Base-by-base conservation (phyloP, 1,140 invertebrate genomes). In the Druon quercuslanigerum region DNA sequence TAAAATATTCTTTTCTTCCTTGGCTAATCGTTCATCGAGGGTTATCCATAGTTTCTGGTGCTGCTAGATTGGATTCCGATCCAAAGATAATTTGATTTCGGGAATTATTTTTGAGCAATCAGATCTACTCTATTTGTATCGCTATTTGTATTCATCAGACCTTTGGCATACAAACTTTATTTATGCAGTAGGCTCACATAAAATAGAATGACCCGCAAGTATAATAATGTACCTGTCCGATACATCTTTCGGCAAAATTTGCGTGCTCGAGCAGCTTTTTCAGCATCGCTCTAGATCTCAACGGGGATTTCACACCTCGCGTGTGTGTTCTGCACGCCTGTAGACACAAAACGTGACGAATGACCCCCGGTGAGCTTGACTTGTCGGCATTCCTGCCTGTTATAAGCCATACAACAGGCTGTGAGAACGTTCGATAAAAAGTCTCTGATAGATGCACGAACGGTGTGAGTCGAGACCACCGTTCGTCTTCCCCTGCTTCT, bases 381-480 rank as follows among this genome's bases (percentile, higher is more conserved):
- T 82, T n/a, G 51, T 50, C 79, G 73, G 73, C 81, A 83, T 83
- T 84, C 78, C 70, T 77, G n/a, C 76, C 75, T 79, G 75, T 70
- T 72, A 66, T 66, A 66, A 66, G 75, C 79, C 80, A 79, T 82
- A 80, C 78, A 51, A 51, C 25, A 33, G 25, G n/a, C 78, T 83
- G 78, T 82, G 81, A 86, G 81, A 84, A 83, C 77, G 76, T 75
- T 75, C 77, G 81, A 85, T 85, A 84, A 85, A 86, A 85, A 85
- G 78, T 72, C 57, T 66, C 75, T 82, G 79, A 84, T 82, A 82
- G 80, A 83, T 82, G 77, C 77, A 78, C 75, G 75, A 75, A 66
- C 57, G 72, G 72, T 73, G 56, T 33, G 19, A 78, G 76, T 57
- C 50, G 51, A 72, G 71, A 60, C 57, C 72, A 66, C 56, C 76